A percentile compares a stretch with the other conserved stretches of the same genome.
Conservation (phyloP, 2,888 invertebrate genomes). For the Fabriciana adippe region DNA sequence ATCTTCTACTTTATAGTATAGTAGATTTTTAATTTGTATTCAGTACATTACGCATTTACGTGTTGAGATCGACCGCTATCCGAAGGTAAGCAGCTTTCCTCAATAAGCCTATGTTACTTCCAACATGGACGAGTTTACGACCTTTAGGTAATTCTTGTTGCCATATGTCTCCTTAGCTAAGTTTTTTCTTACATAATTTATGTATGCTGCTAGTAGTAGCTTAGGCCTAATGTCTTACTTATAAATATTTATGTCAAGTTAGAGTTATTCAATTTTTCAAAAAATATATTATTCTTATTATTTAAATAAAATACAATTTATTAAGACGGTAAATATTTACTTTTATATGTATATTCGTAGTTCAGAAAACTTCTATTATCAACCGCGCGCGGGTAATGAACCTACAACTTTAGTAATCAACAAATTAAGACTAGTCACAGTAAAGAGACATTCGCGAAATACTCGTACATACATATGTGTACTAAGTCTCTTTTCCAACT, state of each 20-base stretch:
- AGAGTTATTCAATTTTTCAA: no score
- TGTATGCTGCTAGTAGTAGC: background rate
- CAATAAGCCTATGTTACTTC: constrained; percentile 52
- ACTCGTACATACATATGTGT: no score
- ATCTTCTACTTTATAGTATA: constrained; percentile 7
- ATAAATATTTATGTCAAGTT: background rate
- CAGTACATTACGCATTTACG: constrained; percentile 47
- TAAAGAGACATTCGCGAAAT: no score
- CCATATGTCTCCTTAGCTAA: constrained; percentile 21
- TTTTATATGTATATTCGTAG: no score
- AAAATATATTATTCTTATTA: no score
- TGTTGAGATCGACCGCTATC: constrained; percentile 49
- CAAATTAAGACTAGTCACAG: no score
- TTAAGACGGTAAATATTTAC: no score
- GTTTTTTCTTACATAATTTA: constrained; percentile 3
- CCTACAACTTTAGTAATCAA: no score
- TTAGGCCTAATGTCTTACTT: background rate
- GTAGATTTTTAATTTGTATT: background rate
- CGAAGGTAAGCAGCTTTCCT: constrained; percentile 75
- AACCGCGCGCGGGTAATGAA: no score
- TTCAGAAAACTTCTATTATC: no score
- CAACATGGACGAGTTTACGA: constrained; percentile 47
- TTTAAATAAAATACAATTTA: no score
- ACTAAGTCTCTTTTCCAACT: no score
- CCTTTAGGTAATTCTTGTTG: constrained; percentile 31